Evolutionary conservation across 1,140 invertebrate genomes (phyloP).

Genomic region (Cephus cinctus): DNA sequence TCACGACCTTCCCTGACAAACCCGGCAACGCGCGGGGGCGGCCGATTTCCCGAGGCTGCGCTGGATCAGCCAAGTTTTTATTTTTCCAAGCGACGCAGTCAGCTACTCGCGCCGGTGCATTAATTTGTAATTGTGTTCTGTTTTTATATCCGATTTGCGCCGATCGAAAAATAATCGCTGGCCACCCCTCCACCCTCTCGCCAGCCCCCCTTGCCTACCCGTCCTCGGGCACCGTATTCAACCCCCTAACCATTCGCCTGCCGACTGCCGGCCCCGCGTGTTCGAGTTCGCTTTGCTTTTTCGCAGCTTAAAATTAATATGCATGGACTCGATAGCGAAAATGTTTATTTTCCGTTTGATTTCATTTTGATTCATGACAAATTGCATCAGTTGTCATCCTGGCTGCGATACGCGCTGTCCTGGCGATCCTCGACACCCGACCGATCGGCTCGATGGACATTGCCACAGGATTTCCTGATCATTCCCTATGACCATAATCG

Average conservation of each 20-base stretch:
- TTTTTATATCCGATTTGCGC: constrained; percentile 40
- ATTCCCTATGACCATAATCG: too few relatives aligned
- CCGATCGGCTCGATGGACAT: too few relatives aligned
- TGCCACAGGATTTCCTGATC: too few relatives aligned
- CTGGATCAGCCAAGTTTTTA: too few relatives aligned
- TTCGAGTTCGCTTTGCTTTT: constrained; percentile 33
- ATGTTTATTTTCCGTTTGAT: constrained; percentile 55
- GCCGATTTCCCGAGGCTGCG: too few relatives aligned
- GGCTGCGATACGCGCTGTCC: neutral
- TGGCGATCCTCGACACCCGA: neutral
- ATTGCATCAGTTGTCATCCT: too few relatives aligned
- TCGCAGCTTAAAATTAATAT: constrained; percentile 56
- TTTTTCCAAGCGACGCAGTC: constrained; percentile 24
- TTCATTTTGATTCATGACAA: constrained; percentile 53
- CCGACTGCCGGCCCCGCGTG: constrained; percentile 26
- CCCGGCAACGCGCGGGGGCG: too few relatives aligned
- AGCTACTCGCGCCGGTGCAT: constrained; percentile 25
- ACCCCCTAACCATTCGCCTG: constrained; percentile 22
- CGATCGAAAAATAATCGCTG: constrained; percentile 52
- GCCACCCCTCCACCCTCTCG: neutral
- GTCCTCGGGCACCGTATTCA: constrained; percentile 23
- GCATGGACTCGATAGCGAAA: constrained; percentile 49
- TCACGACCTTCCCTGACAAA: too few relatives aligned
- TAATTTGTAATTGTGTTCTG: constrained; percentile 44
- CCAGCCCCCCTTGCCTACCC: neutral